Percentiles rank a stretch among this genome's conserved stretches.
phyloP scores from a whole-genome alignment of 23 tunicate genomes.

The Ascidia mentula region DNA sequence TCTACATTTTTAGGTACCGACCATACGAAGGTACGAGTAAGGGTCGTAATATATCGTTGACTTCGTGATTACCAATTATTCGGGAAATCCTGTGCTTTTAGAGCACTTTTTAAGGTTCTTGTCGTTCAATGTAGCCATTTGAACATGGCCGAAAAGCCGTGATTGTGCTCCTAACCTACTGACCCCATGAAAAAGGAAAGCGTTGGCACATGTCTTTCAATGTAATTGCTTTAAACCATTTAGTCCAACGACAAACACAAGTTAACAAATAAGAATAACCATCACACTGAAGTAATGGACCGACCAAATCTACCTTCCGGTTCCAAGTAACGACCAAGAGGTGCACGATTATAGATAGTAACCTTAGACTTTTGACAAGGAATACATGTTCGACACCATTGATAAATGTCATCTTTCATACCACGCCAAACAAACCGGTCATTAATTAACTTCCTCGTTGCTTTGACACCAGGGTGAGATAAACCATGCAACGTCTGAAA shows the following conservation, averaged over 20 bases:
- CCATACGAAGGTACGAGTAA: background rate
- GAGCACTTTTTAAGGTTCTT: too few species aligned
- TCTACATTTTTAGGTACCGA: background rate
- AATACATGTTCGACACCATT: conserved; percentile 12
- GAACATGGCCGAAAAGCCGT: too few species aligned
- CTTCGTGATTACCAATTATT: background rate
- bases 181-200: too few species aligned
- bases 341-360: background rate
- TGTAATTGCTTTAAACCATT: too few species aligned
- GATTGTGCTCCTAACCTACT: too few species aligned
- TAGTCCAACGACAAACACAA: too few species aligned
- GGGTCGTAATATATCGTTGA: background rate
- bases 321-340: background rate
- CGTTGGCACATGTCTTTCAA: too few species aligned
- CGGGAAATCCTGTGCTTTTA: background rate
- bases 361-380: conserved; percentile 25
- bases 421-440: conserved; percentile 32
- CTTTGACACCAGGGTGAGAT: conserved; percentile 21
- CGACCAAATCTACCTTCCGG: conserved; percentile 13
- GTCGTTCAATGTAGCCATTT: too few species aligned
- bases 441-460: background rate
- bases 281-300: too few species aligned
- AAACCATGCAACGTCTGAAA: conserved; percentile 23
- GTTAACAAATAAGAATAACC: too few species aligned
- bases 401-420: conserved; percentile 11